These are phyloP conservation scores for Catocala nupta DNA, from an alignment of 2,888 invertebrate genomes.

Conservation along the genomic window DNA sequence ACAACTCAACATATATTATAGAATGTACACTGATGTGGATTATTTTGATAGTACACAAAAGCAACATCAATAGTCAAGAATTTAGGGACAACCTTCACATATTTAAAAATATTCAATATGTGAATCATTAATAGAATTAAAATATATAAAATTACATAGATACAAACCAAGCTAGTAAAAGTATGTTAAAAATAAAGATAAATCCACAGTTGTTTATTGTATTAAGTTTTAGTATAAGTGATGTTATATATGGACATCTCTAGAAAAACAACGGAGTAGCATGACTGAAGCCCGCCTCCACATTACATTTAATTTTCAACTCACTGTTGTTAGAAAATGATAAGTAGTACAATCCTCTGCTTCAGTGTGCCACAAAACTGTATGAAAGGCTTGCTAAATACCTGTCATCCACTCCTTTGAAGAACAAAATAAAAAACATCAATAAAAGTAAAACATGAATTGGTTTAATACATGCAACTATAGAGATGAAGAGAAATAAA, in stretches of 20 bases:
- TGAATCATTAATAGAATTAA: too few relatives aligned
- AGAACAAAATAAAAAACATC: slow-evolving; percentile 60
- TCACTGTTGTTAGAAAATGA: slow-evolving; percentile 55
- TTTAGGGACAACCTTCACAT: too few relatives aligned
- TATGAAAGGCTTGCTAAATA: slow-evolving; percentile 60
- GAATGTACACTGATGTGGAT: too few relatives aligned
- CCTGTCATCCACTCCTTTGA: slow-evolving; percentile 68
- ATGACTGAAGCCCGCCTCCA: slow-evolving; percentile 37
- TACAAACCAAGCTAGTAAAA: too few relatives aligned
- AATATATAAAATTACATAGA: too few relatives aligned
- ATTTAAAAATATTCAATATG: too few relatives aligned
- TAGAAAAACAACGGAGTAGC: slow-evolving; percentile 17
- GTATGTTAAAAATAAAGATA: background rate
- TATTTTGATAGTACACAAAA: too few relatives aligned
- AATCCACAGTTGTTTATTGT: background rate
- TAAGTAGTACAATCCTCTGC: slow-evolving; percentile 55
- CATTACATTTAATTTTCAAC: slow-evolving; percentile 50
- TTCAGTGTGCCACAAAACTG: slow-evolving; percentile 62
- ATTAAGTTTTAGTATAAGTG: background rate
- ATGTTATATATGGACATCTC: slow-evolving; percentile 35
- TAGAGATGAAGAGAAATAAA: background rate
- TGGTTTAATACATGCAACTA: slow-evolving; percentile 14
- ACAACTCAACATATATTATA: too few relatives aligned
- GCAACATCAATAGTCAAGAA: too few relatives aligned
- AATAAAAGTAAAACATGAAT: slow-evolving; percentile 31